These are phyloP conservation scores for Teleiodes luculella DNA, from an alignment of 2,888 invertebrate species.

Conservation along the genomic window DNA sequence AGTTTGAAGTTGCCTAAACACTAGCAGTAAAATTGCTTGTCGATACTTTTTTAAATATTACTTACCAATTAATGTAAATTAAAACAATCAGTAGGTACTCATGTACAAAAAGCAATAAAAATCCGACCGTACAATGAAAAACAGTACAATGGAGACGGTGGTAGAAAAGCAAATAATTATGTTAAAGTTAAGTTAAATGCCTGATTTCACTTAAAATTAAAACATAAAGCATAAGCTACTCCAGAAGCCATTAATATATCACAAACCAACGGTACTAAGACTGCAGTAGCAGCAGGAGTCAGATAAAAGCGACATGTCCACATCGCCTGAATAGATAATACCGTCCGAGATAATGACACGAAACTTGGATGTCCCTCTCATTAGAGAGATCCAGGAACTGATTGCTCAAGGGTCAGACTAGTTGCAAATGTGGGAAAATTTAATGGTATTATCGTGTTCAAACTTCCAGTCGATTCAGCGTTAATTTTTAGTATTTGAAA, in stretches of 20 bases:
- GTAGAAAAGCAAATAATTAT: no score
- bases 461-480: not conserved
- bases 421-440: conserved; percentile 13
- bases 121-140: no score
- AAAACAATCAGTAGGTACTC: no score
- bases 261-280: conserved; percentile 14
- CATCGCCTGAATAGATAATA: conserved; percentile 45
- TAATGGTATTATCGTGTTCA: conserved; percentile 11
- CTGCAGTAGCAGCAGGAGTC: conserved; percentile 13
- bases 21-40: not conserved
- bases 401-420: conserved; percentile 25
- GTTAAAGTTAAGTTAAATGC: no score
- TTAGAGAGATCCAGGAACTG: conserved; percentile 40
- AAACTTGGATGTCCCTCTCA: conserved; percentile 38
- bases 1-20: no score
- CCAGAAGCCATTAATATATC: not conserved
- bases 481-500: conserved; percentile 2
- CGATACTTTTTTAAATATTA: no score
- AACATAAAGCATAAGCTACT: not conserved
- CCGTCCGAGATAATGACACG: conserved; percentile 44
- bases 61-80: no score
- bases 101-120: no score
- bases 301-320: conserved; percentile 40
- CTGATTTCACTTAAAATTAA: not conserved
- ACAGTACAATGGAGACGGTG: no score